Percentiles rank a stretch among this genome's conserved stretches.
Evolutionary conservation across 2,888 invertebrate genomes (phyloP).

Genomic region (Falcaria lacertinaria): DNA sequence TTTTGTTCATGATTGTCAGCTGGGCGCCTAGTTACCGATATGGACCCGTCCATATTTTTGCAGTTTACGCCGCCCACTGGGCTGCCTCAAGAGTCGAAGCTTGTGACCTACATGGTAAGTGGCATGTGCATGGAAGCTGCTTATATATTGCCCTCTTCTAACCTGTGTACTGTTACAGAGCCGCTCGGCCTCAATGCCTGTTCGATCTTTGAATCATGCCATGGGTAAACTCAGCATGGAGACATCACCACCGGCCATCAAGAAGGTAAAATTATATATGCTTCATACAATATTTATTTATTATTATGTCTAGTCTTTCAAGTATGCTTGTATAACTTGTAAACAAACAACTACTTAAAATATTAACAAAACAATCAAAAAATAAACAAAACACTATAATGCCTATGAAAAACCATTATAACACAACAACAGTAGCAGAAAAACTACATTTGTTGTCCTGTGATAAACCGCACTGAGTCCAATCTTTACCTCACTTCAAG

Average conservation of each 20-base stretch:
- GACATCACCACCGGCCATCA: constrained; percentile 49
- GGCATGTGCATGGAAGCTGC: background rate
- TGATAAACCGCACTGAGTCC: no score
- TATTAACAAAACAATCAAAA: no score
- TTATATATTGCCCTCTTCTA: background rate
- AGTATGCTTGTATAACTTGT: no score
- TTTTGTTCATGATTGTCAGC: constrained; percentile 23
- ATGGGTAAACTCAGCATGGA: constrained; percentile 55
- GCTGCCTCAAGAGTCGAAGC: constrained; percentile 90
- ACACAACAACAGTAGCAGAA: no score
- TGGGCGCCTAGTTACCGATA: constrained; percentile 57
- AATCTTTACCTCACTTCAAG: no score
- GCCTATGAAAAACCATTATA: no score
- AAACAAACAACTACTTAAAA: no score
- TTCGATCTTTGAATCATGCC: constrained; percentile 48
- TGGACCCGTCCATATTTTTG: constrained; percentile 87
- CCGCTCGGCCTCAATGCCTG: constrained; percentile 52
- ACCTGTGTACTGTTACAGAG: constrained; percentile 45
- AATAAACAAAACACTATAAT: no score
- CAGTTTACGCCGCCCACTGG: constrained; percentile 84
- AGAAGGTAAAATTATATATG: constrained; percentile 56
- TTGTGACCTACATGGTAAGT: constrained; percentile 90
- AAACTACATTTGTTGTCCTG: no score
- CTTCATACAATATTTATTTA: no score
- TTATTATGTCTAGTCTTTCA: no score